Evolutionary conservation across 2,113 vertebrate species (phyloP).

Genomic region (Melanerpes formicivorus): DNA sequence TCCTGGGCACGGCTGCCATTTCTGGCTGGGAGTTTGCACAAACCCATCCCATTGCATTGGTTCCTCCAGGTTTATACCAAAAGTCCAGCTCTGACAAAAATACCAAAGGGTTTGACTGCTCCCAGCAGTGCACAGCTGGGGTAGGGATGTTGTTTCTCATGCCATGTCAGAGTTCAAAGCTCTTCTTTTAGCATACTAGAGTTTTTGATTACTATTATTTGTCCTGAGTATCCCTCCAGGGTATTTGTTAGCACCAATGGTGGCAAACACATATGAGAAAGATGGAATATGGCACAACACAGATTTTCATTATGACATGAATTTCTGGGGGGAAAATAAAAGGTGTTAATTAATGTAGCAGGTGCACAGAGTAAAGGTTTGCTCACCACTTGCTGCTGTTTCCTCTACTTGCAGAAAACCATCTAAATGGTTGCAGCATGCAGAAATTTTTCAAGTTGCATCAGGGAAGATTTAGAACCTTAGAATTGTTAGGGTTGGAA

Average conservation of each 20-base stretch:
- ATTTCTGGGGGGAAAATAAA: background rate
- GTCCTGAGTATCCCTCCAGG: background rate
- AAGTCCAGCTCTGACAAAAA: background rate
- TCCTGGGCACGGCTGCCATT: background rate
- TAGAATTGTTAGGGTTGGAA: too few species aligned
- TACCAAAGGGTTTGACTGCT: background rate
- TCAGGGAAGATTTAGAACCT: background rate
- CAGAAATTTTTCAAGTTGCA: background rate
- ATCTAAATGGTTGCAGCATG: background rate
- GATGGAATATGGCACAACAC: rapidly evolving
- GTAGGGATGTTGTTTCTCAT: too few species aligned
- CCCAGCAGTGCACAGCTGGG: rapidly evolving
- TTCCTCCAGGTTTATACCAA: background rate
- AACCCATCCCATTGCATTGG: background rate
- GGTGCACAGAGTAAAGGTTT: background rate
- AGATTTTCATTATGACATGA: background rate
- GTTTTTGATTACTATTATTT: background rate
- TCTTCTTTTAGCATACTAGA: background rate
- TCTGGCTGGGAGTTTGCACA: background rate
- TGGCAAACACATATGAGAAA: background rate
- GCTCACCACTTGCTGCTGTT: background rate
- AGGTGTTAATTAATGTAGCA: background rate
- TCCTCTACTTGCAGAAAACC: background rate
- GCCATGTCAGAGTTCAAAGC: rapidly evolving
- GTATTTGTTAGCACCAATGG: background rate